Percentiles rank a stretch among this genome's conserved stretches.
Conservation (phyloP, 2,113 vertebrate species). For the Todiramphus chloris region DNA sequence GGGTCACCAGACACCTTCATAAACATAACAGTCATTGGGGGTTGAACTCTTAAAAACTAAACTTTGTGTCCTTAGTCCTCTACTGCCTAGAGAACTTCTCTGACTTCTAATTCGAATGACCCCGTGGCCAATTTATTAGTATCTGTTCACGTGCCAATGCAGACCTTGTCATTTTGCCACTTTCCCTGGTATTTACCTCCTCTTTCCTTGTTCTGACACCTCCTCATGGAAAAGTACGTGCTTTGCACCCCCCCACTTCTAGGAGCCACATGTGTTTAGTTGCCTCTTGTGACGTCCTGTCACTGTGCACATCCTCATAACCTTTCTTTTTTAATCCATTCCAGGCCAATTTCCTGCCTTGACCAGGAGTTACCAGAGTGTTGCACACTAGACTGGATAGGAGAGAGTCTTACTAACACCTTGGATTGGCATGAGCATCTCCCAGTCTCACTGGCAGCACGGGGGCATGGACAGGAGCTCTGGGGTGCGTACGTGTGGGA, state of each 20-base stretch:
- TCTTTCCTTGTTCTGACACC: not conserved
- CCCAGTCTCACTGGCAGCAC: not conserved
- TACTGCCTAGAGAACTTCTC: not conserved
- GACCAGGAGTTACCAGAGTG: accelerated
- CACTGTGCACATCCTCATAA: not conserved
- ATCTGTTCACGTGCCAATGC: no score
- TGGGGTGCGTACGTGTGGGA: not conserved
- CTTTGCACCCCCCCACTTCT: not conserved
- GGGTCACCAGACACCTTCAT: not conserved
- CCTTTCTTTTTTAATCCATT: not conserved
- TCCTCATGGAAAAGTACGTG: not conserved
- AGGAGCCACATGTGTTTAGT: not conserved
- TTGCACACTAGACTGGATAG: accelerated
- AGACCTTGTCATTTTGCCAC: not conserved
- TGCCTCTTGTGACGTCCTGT: not conserved
- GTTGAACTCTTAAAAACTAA: not conserved
- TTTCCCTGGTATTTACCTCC: not conserved
- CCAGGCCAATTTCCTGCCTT: not conserved
- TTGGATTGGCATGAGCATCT: not conserved
- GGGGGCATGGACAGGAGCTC: accelerated
- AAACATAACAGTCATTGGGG: not conserved
- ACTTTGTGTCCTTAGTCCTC: not conserved
- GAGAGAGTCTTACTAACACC: not conserved
- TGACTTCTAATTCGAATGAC: not conserved
- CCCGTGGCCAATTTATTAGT: not conserved